phyloP scores from a whole-genome alignment of 2,888 invertebrate species.

The Sthenelais limicola region DNA sequence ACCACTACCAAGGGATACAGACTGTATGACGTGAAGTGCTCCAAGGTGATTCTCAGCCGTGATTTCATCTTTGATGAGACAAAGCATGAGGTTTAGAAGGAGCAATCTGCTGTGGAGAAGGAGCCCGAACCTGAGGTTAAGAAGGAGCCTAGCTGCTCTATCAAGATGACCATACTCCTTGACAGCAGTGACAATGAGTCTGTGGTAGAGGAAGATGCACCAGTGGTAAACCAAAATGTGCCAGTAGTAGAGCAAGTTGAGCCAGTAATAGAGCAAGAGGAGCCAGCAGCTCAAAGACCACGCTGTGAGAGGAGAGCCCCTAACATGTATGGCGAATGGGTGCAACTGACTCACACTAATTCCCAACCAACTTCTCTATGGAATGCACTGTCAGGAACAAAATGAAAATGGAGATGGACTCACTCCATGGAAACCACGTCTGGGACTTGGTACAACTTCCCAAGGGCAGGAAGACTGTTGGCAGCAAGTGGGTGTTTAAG shows the following conservation, averaged over 20 bases:
- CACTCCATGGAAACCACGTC: slow-evolving; percentile 48
- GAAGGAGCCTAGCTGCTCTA: no score
- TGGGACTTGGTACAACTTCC: slow-evolving; percentile 49
- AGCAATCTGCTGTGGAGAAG: no score
- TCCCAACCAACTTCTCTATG: not conserved
- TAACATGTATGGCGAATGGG: slow-evolving; percentile 28
- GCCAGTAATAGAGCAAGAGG: slow-evolving; percentile 1
- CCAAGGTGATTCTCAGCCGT: no score
- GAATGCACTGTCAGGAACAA: slow-evolving; percentile 1
- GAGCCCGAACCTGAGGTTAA: no score
- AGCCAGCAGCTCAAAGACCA: not conserved
- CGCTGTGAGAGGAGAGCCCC: slow-evolving; percentile 6
- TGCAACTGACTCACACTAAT: not conserved
- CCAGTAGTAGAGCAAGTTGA: not conserved
- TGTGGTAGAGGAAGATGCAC: not conserved
- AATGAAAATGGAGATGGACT: slow-evolving; percentile 1
- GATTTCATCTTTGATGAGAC: no score
- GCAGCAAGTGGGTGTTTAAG: slow-evolving; percentile 29
- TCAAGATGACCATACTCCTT: no score
- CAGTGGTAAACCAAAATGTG: not conserved
- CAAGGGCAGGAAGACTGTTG: slow-evolving; percentile 25
- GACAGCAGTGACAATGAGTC: slow-evolving; percentile 20
- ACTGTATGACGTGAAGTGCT: no score
- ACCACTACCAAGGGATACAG: no score
- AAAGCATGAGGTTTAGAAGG: no score